Percentiles rank a stretch among this genome's conserved stretches.
phyloP scores from a whole-genome alignment of 2,888 invertebrate species.

The Drosophila monieri region DNA sequence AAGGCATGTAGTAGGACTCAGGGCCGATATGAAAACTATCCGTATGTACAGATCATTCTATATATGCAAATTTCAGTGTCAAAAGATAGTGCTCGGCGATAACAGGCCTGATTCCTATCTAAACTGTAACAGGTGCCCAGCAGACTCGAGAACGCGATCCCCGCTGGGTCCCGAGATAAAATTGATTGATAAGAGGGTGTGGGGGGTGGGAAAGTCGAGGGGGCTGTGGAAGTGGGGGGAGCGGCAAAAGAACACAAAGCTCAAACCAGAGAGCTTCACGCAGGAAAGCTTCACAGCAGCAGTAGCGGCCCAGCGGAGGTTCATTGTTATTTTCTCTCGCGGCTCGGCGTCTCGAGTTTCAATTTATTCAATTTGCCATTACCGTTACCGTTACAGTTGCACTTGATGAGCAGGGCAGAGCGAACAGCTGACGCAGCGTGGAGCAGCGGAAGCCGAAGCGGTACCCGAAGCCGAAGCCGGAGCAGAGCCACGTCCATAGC shows the following conservation, averaged over 20 bases:
- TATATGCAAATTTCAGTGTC: constrained; percentile 26
- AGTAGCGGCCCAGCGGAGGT: neutral
- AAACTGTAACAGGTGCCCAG: constrained; percentile 79
- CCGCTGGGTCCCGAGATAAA: constrained; percentile 61
- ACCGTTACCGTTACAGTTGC: constrained; percentile 55
- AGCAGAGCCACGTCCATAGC: constrained; percentile 58
- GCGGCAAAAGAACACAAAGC: constrained; percentile 60
- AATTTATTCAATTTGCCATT: constrained; percentile 79
- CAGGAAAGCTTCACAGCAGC: constrained; percentile 45
- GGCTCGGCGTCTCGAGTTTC: constrained; percentile 56
- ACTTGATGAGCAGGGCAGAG: constrained; percentile 61
- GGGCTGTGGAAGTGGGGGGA: constrained; percentile 20
- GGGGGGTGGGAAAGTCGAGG: neutral
- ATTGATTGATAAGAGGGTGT: constrained; percentile 67
- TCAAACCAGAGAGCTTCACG: constrained; percentile 60
- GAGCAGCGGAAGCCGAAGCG: constrained; percentile 19
- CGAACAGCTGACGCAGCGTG: constrained; percentile 24
- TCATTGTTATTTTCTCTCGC: constrained; percentile 25
- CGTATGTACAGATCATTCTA: neutral
- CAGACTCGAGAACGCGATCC: constrained; percentile 51
- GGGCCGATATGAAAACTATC: constrained; percentile 13
- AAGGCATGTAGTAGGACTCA: constrained; percentile 14
- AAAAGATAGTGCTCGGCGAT: constrained; percentile 66
- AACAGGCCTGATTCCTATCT: constrained; percentile 78
- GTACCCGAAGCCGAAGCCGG: constrained; percentile 27